A percentile compares a stretch with the other conserved stretches of the same genome.
Conservation (phyloP, 2,888 invertebrate species). For the Himalopsyche japonica region DNA sequence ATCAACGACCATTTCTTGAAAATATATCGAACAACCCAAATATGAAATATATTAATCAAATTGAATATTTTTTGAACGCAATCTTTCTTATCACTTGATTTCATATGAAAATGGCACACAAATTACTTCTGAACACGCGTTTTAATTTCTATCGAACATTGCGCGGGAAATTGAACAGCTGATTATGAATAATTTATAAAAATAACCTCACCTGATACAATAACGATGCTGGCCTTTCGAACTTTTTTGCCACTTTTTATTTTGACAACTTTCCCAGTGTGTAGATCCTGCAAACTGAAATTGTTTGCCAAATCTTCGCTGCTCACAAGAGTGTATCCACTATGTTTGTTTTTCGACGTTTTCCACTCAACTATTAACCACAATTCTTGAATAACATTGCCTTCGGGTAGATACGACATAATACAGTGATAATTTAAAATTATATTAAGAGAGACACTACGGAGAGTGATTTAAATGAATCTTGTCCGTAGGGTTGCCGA, state of each 20-base stretch:
- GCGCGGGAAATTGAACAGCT: no score
- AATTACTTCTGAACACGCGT: no score
- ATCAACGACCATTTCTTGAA: no score
- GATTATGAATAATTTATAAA: neutral
- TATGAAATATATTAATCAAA: no score
- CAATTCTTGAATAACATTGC: constrained; percentile 21
- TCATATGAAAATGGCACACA: no score
- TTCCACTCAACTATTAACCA: constrained; percentile 39
- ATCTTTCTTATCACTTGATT: no score
- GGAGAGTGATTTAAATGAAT: neutral
- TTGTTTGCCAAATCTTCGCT: constrained; percentile 21
- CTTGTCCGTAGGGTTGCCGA: neutral
- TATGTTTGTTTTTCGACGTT: constrained; percentile 8
- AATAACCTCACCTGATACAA: constrained; percentile 39
- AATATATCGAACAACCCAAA: no score
- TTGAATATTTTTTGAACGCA: no score
- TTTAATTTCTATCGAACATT: no score
- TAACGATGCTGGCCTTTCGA: constrained; percentile 38
- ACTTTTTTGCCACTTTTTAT: constrained; percentile 22
- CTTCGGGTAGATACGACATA: constrained; percentile 16
- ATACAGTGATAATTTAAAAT: neutral
- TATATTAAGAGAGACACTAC: neutral
- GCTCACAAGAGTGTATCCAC: constrained; percentile 25
- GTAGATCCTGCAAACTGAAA: constrained; percentile 29
- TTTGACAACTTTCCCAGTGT: constrained; percentile 39